Evolutionary conservation across 2,888 invertebrate genomes (phyloP).

Genomic region (Geophilus truncorum): DNA sequence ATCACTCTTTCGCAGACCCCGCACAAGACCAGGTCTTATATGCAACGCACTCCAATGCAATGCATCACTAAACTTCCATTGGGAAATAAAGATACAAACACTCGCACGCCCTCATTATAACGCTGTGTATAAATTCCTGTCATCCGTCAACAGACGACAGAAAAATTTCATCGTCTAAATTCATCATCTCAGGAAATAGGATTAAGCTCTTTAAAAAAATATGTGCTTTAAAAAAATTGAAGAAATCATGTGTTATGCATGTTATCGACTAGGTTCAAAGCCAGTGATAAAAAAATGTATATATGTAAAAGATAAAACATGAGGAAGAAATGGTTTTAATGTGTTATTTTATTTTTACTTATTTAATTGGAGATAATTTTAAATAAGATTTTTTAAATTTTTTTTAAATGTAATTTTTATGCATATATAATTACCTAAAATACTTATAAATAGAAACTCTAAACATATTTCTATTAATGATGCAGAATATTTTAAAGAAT

Average conservation of each 20-base stretch:
- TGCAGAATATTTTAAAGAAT: too few species aligned
- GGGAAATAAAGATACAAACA: slow-evolving; percentile 7
- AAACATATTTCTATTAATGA: too few species aligned
- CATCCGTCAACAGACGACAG: background rate
- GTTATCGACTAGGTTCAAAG: background rate
- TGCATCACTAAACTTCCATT: slow-evolving; percentile 8
- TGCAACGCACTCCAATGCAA: slow-evolving; percentile 5
- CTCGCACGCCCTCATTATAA: background rate
- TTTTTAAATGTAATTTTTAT: too few species aligned
- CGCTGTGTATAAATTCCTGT: background rate
- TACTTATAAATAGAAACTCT: too few species aligned
- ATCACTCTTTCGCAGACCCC: background rate
- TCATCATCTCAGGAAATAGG: background rate
- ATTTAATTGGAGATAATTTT: too few species aligned
- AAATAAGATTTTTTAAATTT: too few species aligned
- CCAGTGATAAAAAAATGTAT: too few species aligned
- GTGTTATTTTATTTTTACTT: too few species aligned
- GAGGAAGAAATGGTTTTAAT: too few species aligned
- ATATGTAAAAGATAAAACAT: too few species aligned
- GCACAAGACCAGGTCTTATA: background rate
- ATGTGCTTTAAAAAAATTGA: background rate
- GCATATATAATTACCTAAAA: too few species aligned
- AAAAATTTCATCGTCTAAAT: slow-evolving; percentile 11
- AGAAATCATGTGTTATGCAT: background rate
- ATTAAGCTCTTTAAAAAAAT: background rate